phyloP scores from a whole-genome alignment of 2,113 vertebrate species.

The Heterochromis multidens region DNA sequence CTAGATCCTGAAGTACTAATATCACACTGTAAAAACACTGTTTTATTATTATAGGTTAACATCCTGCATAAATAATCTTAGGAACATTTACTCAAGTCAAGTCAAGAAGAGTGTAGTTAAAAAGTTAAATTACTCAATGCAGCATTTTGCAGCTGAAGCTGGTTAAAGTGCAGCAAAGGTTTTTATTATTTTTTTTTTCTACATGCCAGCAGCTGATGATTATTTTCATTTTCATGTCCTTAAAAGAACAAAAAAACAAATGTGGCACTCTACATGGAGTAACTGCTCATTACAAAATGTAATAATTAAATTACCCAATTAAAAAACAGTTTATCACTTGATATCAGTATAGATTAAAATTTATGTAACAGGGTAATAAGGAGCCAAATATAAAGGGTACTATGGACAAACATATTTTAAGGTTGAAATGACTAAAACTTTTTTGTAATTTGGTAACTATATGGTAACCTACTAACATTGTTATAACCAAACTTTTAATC shows the following conservation, averaged over 20 bases:
- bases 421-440: background rate
- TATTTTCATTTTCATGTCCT: background rate
- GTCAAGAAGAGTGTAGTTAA: background rate
- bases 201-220: background rate
- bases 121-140: background rate
- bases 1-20: background rate
- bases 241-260: background rate
- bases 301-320: no score
- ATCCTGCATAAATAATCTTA: background rate
- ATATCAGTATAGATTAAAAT: background rate
- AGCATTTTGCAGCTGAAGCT: background rate
- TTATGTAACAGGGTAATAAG: background rate
- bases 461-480: background rate
- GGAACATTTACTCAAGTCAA: background rate
- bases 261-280: background rate
- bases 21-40: background rate
- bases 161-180: background rate
- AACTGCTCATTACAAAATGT: background rate
- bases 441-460: background rate
- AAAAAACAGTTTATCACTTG: rapidly evolving
- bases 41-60: background rate
- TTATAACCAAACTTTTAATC: background rate
- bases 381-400: background rate
- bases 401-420: background rate
- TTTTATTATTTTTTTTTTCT: background rate